These are phyloP conservation scores for Leucosticte australis DNA, from an alignment of 2,113 vertebrate species.

Conservation along the genomic window DNA sequence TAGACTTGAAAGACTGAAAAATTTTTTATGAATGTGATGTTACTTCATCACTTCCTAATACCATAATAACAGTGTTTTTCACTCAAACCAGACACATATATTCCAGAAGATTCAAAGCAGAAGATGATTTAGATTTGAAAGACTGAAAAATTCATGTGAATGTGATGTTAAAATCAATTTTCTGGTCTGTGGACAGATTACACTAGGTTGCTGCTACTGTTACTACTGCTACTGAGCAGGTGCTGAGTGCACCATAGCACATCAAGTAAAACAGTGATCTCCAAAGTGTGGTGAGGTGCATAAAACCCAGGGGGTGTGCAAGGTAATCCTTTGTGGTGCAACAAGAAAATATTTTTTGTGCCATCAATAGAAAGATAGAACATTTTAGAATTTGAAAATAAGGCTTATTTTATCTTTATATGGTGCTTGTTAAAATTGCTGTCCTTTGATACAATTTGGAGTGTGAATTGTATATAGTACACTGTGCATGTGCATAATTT, in stretches of 20 bases:
- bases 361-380: background rate
- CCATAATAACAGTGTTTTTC: background rate
- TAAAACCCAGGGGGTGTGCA: rapidly evolving
- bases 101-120: background rate
- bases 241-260: background rate
- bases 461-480: too few species aligned
- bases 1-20: background rate
- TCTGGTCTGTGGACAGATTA: background rate
- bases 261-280: background rate
- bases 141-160: background rate
- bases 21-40: background rate
- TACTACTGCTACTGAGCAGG: background rate
- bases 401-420: background rate
- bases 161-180: background rate
- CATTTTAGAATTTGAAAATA: background rate
- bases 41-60: conserved; percentile 26
- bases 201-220: background rate
- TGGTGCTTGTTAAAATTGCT: background rate
- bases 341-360: background rate
- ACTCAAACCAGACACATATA: background rate
- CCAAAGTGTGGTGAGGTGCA: rapidly evolving
- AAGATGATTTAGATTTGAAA: background rate
- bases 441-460: background rate
- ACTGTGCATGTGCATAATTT: background rate
- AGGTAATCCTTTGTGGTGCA: background rate